A percentile compares a stretch with the other conserved stretches of the same genome.
Evolutionary conservation across 2,113 vertebrate genomes (phyloP).

Genomic region (Nicator chloris): DNA sequence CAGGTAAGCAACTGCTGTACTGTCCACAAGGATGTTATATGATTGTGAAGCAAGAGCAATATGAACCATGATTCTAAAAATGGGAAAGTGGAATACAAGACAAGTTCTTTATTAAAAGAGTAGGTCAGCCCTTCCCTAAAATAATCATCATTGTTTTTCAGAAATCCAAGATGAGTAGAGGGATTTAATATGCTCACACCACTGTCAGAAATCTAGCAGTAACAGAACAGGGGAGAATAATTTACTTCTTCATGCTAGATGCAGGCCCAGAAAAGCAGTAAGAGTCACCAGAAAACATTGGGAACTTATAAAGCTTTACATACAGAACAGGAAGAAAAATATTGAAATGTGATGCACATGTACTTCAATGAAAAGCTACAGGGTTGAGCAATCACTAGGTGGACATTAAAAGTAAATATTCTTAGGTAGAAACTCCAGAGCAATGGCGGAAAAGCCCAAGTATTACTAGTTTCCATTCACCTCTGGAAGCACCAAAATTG

Average conservation of each 20-base stretch:
- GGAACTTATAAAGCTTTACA: not conserved
- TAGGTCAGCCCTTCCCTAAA: conserved; percentile 14
- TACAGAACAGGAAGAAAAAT: not conserved
- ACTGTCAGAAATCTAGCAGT: not conserved
- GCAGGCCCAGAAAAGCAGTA: not conserved
- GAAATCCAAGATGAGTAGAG: not conserved
- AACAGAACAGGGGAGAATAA: not conserved
- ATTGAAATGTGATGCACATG: not conserved
- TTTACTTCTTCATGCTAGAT: not conserved
- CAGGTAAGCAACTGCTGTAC: conserved; percentile 68
- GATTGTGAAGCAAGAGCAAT: conserved; percentile 40
- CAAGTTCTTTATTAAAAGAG: conserved; percentile 15
- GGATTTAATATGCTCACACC: not conserved
- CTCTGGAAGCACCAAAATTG: not conserved
- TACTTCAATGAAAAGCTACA: not conserved
- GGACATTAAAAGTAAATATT: not conserved
- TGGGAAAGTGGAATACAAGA: not conserved
- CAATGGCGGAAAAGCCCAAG: not conserved
- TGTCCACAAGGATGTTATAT: conserved; percentile 44
- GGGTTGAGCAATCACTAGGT: not conserved
- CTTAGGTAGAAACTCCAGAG: not conserved
- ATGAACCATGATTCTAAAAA: conserved; percentile 41
- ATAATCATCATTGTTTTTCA: conserved; percentile 30
- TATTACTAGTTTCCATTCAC: not conserved
- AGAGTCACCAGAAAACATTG: not conserved